phyloP scores from a whole-genome alignment of 2,113 vertebrate genomes.

The Tachysurus vachellii region DNA sequence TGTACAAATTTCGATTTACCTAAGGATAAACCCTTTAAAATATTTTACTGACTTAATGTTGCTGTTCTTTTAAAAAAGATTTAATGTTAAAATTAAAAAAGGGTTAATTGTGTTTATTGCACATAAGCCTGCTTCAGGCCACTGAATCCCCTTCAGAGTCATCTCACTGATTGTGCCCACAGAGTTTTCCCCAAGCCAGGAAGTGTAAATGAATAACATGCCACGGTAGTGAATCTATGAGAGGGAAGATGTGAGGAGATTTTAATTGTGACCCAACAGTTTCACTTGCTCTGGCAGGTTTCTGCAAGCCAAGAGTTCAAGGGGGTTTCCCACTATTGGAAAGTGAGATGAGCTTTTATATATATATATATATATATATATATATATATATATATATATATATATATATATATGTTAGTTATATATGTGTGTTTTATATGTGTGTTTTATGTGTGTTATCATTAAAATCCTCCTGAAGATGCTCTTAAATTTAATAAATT shows the following conservation, averaged over 20 bases:
- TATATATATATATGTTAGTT: too few species aligned
- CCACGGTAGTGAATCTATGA: slow-evolving; percentile 34
- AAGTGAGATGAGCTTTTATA: not conserved
- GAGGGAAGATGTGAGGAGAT: slow-evolving; percentile 34
- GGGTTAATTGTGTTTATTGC: slow-evolving; percentile 14
- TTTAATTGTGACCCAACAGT: slow-evolving; percentile 24
- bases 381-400: too few species aligned
- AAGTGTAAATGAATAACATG: slow-evolving; percentile 54
- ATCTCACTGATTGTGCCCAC: slow-evolving; percentile 14
- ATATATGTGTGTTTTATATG: not conserved
- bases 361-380: not conserved
- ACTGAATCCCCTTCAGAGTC: slow-evolving; percentile 23
- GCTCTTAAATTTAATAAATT: too few species aligned
- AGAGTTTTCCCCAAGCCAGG: slow-evolving; percentile 31
- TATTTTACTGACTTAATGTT: not conserved
- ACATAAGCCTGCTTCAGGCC: slow-evolving; percentile 6
- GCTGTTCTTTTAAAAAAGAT: not conserved
- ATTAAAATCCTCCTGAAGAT: slow-evolving; percentile 38
- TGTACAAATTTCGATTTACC: not conserved
- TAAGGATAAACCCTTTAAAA: not conserved
- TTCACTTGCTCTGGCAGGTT: slow-evolving; percentile 29
- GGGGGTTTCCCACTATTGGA: slow-evolving; percentile 18
- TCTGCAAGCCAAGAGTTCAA: slow-evolving; percentile 35
- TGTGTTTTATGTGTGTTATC: not conserved
- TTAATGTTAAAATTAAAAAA: not conserved